Evolutionary conservation across 2,797 vertebrate genomes (phyloP).

Genomic region (Pangasius larnaudii): DNA sequence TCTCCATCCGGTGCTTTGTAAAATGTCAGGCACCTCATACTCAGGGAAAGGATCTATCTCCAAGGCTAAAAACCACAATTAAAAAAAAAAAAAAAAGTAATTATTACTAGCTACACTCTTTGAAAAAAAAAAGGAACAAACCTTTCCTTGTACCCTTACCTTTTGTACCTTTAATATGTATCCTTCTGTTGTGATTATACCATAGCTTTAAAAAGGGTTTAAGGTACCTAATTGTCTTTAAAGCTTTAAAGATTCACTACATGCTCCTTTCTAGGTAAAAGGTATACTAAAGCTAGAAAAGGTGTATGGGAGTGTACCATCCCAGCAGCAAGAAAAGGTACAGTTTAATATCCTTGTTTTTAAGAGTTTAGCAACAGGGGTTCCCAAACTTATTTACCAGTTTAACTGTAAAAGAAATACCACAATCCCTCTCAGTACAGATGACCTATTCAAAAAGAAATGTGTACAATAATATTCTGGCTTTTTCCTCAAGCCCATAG

Average conservation of each 20-base stretch:
- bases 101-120: background rate
- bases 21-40: background rate
- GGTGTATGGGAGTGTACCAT: background rate
- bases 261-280: background rate
- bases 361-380: background rate
- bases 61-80: background rate
- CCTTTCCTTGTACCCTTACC: background rate
- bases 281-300: background rate
- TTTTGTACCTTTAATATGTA: background rate
- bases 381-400: background rate
- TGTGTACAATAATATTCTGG: background rate
- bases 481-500: background rate
- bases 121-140: background rate
- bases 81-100: background rate
- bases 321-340: background rate
- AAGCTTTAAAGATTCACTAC: background rate
- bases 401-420: background rate
- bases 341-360: background rate
- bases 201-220: background rate
- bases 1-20: background rate
- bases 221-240: background rate
- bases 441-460: background rate
- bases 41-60: background rate
- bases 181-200: background rate
- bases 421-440: background rate